Evolutionary conservation across 2,888 invertebrate species (phyloP).

Genomic region (Rotaria macrura): DNA sequence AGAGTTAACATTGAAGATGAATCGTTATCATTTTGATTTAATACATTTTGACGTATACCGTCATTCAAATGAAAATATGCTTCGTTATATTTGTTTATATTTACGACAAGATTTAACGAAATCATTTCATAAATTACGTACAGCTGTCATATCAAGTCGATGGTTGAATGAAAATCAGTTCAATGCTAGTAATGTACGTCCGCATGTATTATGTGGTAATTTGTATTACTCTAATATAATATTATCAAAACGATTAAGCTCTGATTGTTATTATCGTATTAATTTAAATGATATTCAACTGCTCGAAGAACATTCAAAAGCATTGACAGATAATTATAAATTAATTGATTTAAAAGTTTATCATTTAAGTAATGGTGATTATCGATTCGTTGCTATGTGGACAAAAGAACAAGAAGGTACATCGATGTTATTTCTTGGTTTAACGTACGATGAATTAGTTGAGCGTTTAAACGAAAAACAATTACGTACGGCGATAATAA

Average conservation of each 20-base stretch:
- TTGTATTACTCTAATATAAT: neutral
- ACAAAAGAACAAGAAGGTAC: neutral
- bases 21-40: neutral
- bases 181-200: neutral
- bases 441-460: slow-evolving; percentile 16
- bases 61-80: neutral
- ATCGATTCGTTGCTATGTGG: neutral
- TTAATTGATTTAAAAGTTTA: slow-evolving; percentile 16
- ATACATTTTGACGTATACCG: neutral
- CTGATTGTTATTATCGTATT: neutral
- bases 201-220: neutral
- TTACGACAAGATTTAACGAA: neutral
- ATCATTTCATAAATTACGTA: neutral
- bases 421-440: neutral
- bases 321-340: neutral
- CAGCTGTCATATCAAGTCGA: neutral
- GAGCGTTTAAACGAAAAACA: neutral
- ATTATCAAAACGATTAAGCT: neutral
- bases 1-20: slow-evolving; percentile 3
- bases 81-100: neutral
- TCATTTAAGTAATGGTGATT: slow-evolving; percentile 21
- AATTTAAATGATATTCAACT: neutral
- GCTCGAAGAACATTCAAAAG: slow-evolving; percentile 13
- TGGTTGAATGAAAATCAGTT: neutral
- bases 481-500: neutral